Evolutionary conservation across 2,888 invertebrate genomes (phyloP), one percentile per base, ranked within the genome.

Genomic region (Ophion costatus): DNA sequence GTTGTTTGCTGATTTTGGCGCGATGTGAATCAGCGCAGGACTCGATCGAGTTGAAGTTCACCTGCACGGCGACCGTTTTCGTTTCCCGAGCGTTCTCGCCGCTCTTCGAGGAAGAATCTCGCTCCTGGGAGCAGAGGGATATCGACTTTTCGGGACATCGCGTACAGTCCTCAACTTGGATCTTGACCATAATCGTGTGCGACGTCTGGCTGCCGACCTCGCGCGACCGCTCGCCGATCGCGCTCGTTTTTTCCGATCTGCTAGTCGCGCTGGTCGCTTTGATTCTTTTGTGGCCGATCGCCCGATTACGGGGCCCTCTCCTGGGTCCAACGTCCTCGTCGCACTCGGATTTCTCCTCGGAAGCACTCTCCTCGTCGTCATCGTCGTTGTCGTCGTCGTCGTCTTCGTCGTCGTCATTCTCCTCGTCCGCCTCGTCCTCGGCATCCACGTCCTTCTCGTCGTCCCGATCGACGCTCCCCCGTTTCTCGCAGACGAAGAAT

Each of bases 111-210:
- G 57, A 33, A 70, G 79, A 83, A 70, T 88, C 83, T 29, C 80
- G 80, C 81, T 89, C 89, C 59, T 84, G 81, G 1, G 88, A 86
- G 81, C 87, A 88, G 33, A 88, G 86, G 11, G 89, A 86, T 73
- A 87, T 80, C 63, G 89, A 87, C 70, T 89, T 89, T 22, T 91
- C 91, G 14, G 86, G 80, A 42, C 88, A 89, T 74, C 89, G 89
- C 10, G 87, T 86, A 71, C 90, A 91, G 86, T 91, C 90, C 84
- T 92, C 92, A 6, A 92, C 90, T 79, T 92, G 89, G 29, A 91
- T 91, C 75, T 91, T 91, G 5, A 92, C 90, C 66, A 90, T 84
- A 66, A 88, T 88, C 45, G 88, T 83, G 38, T 88, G 88, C 33
- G 86, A 82, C 11, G 86, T 85, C 69, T 89, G 87, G 29, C 80